A percentile compares a stretch with the other conserved stretches of the same genome.
Conservation (phyloP, 2,797 vertebrate species). For the Falco concolor region DNA sequence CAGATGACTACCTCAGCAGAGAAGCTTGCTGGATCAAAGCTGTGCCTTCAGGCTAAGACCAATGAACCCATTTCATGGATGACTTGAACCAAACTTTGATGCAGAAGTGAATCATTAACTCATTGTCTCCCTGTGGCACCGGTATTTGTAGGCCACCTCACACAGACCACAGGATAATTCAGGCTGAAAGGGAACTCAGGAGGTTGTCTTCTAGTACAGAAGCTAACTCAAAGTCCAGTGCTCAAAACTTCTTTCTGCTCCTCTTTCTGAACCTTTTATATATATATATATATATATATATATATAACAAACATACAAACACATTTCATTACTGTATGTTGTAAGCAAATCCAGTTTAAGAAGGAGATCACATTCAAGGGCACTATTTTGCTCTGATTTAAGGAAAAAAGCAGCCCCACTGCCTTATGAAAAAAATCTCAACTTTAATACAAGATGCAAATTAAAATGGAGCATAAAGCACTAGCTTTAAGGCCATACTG, state of each 20-base stretch:
- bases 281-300: background rate
- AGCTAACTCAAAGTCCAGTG: background rate
- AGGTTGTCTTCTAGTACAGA: background rate
- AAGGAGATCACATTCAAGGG: background rate
- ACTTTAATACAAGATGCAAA: background rate
- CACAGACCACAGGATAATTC: background rate
- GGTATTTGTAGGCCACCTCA: background rate
- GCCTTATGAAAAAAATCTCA: background rate
- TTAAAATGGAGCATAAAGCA: background rate
- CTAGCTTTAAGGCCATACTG: background rate
- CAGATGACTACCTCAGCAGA: background rate
- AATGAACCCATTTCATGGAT: conserved; percentile 21
- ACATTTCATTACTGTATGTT: background rate
- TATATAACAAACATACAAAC: background rate
- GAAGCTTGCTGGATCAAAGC: conserved; percentile 12
- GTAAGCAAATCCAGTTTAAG: background rate
- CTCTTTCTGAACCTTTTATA: background rate
- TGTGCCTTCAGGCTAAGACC: background rate
- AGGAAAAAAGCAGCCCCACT: background rate
- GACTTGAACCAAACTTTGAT: background rate
- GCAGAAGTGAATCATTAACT: background rate
- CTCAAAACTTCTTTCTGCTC: background rate
- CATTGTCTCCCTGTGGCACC: background rate
- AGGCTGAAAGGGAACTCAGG: background rate
- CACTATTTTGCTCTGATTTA: background rate